Percentiles rank a stretch among this genome's conserved stretches.
phyloP scores from a whole-genome alignment of 2,888 invertebrate species.

The Athripsodes cinereus region DNA sequence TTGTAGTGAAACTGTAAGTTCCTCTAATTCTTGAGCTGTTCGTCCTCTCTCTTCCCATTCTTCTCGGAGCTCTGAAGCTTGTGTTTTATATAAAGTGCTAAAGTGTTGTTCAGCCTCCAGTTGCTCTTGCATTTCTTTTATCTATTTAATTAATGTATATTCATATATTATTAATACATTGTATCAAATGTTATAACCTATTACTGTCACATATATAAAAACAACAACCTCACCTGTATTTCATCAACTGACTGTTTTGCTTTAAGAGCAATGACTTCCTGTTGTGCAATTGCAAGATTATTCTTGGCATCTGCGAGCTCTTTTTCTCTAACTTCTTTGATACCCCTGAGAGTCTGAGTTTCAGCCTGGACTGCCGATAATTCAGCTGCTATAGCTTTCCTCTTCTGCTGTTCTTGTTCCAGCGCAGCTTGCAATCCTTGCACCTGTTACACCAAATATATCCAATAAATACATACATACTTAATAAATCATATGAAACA shows the following conservation, averaged over 20 bases:
- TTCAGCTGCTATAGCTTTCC: constrained; percentile 77
- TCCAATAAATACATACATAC: too few relatives aligned
- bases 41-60: constrained; percentile 83
- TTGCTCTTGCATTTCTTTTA: constrained; percentile 92
- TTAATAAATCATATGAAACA: too few relatives aligned
- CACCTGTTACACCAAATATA: constrained; percentile 39
- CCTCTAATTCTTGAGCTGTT: constrained; percentile 76
- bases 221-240: constrained; percentile 17
- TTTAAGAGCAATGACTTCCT: constrained; percentile 21
- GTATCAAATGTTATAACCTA: too few relatives aligned
- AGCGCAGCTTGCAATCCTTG: constrained; percentile 77
- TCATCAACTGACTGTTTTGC: constrained; percentile 18
- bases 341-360: constrained; percentile 36
- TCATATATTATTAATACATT: too few relatives aligned
- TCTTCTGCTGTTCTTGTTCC: constrained; percentile 87
- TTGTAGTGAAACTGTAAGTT: constrained; percentile 79
- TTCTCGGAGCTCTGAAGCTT: constrained; percentile 83
- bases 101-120: constrained; percentile 95
- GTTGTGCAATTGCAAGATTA: constrained; percentile 5
- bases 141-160: constrained; percentile 46
- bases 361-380: constrained; percentile 51
- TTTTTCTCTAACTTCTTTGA: constrained; percentile 20
- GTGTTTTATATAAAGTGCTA: constrained; percentile 89
- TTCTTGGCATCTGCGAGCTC: constrained; percentile 19
- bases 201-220: neutral